Conservation (phyloP, 2,888 invertebrate genomes). For the Exocentrus adspersus region DNA sequence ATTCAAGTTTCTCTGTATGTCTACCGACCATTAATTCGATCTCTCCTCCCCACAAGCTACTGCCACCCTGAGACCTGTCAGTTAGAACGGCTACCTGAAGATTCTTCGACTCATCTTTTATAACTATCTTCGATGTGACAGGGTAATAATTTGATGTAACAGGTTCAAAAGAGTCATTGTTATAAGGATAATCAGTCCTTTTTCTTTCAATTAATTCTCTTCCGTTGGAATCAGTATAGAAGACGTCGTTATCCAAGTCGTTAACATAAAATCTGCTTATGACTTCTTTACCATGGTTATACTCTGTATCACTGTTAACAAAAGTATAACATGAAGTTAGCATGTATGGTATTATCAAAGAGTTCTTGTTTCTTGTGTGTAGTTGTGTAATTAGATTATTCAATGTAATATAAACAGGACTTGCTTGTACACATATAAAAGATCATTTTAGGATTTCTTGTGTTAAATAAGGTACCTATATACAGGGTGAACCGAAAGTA, state of each 20-base stretch:
- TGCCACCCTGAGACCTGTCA: constrained; percentile 72
- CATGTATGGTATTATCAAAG: no score
- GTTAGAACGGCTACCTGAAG: constrained; percentile 67
- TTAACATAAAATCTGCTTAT: constrained; percentile 57
- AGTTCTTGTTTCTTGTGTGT: no score
- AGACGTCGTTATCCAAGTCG: constrained; percentile 56
- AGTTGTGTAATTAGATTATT: no score
- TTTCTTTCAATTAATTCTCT: constrained; percentile 73
- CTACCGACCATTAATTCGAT: constrained; percentile 73
- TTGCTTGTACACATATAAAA: no score
- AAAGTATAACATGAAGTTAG: no score
- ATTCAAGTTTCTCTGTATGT: no score
- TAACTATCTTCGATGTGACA: constrained; percentile 72
- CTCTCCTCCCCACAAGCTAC: constrained; percentile 67
- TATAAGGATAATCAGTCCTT: constrained; percentile 67
- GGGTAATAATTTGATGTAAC: constrained; percentile 81
- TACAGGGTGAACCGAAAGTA: no score
- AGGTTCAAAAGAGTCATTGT: constrained; percentile 63
- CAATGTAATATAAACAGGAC: no score
- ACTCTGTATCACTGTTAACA: constrained; percentile 46
- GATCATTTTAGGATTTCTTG: no score
- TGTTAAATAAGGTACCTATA: no score
- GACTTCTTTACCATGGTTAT: constrained; percentile 35
- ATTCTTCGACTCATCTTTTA: constrained; percentile 64
- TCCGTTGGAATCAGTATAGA: constrained; percentile 84